Conservation (phyloP, 2,888 invertebrate species). For the Stramonita haemastoma region DNA sequence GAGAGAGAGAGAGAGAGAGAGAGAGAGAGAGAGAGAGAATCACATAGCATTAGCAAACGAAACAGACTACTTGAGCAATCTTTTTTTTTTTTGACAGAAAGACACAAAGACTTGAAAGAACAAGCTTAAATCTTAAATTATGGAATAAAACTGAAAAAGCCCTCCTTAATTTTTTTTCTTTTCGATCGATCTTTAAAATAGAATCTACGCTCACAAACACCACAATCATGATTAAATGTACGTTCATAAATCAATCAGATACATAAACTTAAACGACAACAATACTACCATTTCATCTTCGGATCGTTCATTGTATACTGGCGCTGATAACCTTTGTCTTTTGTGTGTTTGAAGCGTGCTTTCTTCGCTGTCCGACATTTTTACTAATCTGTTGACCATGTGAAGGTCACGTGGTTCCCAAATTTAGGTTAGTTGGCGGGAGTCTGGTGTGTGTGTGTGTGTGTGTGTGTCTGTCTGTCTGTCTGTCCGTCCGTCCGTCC, state of each 20-base stretch:
- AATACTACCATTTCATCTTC: slow-evolving; percentile 80
- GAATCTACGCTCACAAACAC: not conserved
- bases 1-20: too few relatives aligned
- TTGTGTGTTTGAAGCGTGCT: slow-evolving; percentile 64
- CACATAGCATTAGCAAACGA: too few relatives aligned
- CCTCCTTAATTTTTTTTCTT: too few relatives aligned
- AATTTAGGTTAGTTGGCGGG: slow-evolving; percentile 36
- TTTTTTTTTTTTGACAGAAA: too few relatives aligned
- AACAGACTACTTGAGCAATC: too few relatives aligned
- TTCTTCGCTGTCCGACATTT: slow-evolving; percentile 72
- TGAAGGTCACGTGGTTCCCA: slow-evolving; percentile 58
- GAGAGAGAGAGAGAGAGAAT: too few relatives aligned
- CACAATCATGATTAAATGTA: not conserved
- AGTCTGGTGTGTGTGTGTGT: too few relatives aligned
- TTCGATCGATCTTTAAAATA: not conserved
- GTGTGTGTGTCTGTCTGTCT: too few relatives aligned
- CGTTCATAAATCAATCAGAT: not conserved
- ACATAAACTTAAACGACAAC: slow-evolving; percentile 50
- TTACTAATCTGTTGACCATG: slow-evolving; percentile 51
- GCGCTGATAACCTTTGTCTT: slow-evolving; percentile 66
- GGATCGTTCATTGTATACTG: slow-evolving; percentile 80
- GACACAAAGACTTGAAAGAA: too few relatives aligned
- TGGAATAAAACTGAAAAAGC: too few relatives aligned
- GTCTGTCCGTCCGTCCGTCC: too few relatives aligned
- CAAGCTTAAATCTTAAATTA: too few relatives aligned